Evolutionary conservation across 2,113 vertebrate species (phyloP).

Genomic region (Equus przewalskii): DNA sequence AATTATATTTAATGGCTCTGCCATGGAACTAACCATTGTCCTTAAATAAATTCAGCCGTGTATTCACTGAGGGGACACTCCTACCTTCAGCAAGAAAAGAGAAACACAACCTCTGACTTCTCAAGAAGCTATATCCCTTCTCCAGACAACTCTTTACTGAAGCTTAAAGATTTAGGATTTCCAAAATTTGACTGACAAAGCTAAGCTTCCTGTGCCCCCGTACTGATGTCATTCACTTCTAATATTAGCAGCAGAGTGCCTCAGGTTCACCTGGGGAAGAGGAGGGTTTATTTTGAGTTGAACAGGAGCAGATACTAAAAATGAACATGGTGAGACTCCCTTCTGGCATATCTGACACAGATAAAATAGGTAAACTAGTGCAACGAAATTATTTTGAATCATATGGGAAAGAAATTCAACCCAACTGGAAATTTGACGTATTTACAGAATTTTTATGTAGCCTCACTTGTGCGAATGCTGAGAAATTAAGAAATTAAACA

Average conservation of each 20-base stretch:
- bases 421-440: not conserved
- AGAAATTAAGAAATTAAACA: constrained; percentile 45
- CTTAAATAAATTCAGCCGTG: not conserved
- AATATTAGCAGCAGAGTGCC: constrained; percentile 71
- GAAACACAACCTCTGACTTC: not conserved
- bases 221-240: constrained; percentile 67
- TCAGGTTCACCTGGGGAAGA: constrained; percentile 58
- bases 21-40: not conserved
- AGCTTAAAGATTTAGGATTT: constrained; percentile 45
- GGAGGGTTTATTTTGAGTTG: constrained; percentile 74
- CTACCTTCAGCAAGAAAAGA: not conserved
- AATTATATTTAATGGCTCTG: not conserved
- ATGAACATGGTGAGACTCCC: constrained; percentile 62
- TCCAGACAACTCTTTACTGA: not conserved
- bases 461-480: not conserved
- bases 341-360: constrained; percentile 66
- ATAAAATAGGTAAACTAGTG: constrained; percentile 50
- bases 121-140: not conserved
- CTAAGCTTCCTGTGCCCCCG: not conserved
- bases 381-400: constrained; percentile 21
- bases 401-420: constrained; percentile 3
- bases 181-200: constrained; percentile 70
- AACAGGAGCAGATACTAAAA: constrained; percentile 78
- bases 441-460: not conserved
- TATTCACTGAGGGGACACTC: not conserved